Evolutionary conservation across 2,888 invertebrate genomes (phyloP), one percentile per base, ranked within the genome.

Genomic region (Drosophila pegasa): DNA sequence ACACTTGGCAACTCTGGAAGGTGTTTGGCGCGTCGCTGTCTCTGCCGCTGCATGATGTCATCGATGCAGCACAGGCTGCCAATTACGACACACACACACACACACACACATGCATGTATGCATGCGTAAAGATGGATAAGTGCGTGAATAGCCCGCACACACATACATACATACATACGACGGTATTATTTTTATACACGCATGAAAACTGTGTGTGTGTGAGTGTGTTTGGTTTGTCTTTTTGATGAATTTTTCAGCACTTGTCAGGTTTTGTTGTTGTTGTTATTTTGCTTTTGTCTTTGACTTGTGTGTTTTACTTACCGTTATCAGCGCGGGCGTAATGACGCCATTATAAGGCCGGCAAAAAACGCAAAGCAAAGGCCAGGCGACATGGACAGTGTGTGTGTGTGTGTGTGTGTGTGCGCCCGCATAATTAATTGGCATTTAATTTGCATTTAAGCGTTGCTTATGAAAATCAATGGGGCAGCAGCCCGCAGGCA

Each of bases 1-100:
- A 54, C 52, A 48, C 51, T 72, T 74, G 74, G 73, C 77, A 74
- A 72, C 66, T 61, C 63, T 40, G 54, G 50, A 79, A 70, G 78
- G 68, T 78, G 71, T 68, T 75, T 78, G 74, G 74, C 68, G 68
- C 74, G 62, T 47, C 59, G 74, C 62, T 78, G 78, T 75, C 77
- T 66, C 78, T 55, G 74, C 38, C 63, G 64, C 50, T 68, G 87
- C 87, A 86, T 82, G 82, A 82, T 82, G 82, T 82, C 82, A 82
- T 87, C 86, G 71, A 52, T 43, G 65, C 52, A 63, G 61, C 67
- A 65, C 79, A 60, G 72, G 58, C 87, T 58, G 79, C 86, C 85
- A 82, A 76, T 82, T 82, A 76, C 72, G 80, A 83, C 78, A 80
- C 60, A 78, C 67, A 51, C 58, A 40, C 71, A 56, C 33, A 63